Conservation (phyloP, 2,888 invertebrate species). For the Heliconius hortense region DNA sequence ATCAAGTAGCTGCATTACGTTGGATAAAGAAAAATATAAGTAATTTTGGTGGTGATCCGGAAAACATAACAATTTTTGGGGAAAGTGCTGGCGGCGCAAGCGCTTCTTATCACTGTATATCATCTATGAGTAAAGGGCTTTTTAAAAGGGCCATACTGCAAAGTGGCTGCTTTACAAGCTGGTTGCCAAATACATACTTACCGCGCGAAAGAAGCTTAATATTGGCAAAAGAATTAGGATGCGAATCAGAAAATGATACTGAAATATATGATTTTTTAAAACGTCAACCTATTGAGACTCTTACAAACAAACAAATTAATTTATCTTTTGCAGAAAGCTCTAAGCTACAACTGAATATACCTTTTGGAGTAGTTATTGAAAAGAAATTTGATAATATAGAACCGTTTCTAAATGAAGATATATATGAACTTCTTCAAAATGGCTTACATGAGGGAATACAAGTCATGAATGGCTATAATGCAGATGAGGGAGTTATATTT, state of each 20-base stretch:
- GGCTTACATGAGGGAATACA: conserved; percentile 76
- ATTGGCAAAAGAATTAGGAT: conserved; percentile 56
- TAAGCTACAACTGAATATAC: conserved; percentile 45
- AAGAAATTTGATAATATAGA: conserved; percentile 57
- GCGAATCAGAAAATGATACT: conserved; percentile 55
- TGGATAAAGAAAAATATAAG: conserved; percentile 60
- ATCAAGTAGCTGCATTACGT: conserved; percentile 58
- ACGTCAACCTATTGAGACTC: conserved; percentile 51
- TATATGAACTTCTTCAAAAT: conserved; percentile 62
- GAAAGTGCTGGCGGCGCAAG: neutral
- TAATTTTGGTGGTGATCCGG: conserved; percentile 65
- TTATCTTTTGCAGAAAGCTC: conserved; percentile 45
- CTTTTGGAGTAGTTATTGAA: conserved; percentile 53
- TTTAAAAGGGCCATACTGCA: conserved; percentile 81
- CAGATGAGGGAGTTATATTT: conserved; percentile 83
- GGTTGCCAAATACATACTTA: conserved; percentile 70
- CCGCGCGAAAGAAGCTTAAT: conserved; percentile 50
- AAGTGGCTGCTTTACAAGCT: conserved; percentile 82
- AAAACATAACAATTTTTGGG: conserved; percentile 46
- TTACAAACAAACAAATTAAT: conserved; percentile 48
- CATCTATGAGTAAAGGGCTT: conserved; percentile 61
- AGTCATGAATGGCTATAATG: conserved; percentile 86
- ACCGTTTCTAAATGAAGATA: conserved; percentile 61
- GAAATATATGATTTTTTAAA: conserved; percentile 60
- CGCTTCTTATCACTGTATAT: conserved; percentile 43